A percentile compares a stretch with the other conserved stretches of the same genome.
Evolutionary conservation across 2,797 vertebrate species (phyloP).

Genomic region (Xenentodon cancila): DNA sequence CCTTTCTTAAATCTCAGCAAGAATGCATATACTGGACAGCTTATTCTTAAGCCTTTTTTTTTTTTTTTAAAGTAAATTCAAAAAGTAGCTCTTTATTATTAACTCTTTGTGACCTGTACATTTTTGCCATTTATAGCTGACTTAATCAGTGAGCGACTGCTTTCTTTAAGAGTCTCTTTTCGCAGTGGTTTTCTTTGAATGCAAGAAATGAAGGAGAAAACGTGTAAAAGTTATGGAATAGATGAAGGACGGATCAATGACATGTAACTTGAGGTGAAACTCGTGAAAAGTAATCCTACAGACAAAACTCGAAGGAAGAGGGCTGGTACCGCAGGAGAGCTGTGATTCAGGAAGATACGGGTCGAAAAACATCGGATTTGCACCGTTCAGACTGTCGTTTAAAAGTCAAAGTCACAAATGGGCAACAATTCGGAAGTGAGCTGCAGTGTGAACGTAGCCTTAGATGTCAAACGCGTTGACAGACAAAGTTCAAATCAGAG

Average conservation of each 20-base stretch:
- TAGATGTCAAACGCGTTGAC: neutral
- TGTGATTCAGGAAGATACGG: conserved; percentile 45
- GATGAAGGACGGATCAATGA: conserved; percentile 72
- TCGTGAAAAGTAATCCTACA: conserved; percentile 42
- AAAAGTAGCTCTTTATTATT: conserved; percentile 31
- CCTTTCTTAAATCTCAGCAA: conserved; percentile 19
- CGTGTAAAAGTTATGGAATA: conserved; percentile 42
- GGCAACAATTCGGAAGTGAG: no score
- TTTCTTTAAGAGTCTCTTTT: conserved; percentile 32
- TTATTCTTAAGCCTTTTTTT: conserved; percentile 46
- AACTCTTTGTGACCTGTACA: conserved; percentile 28
- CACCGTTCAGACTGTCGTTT: no score
- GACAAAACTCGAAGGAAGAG: conserved; percentile 46
- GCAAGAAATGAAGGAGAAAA: conserved; percentile 35
- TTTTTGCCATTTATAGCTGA: conserved; percentile 17
- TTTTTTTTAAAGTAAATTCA: conserved; percentile 16
- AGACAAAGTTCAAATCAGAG: conserved; percentile 46
- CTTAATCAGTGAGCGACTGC: conserved; percentile 19
- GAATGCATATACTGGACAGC: conserved; percentile 65
- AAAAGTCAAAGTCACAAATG: no score
- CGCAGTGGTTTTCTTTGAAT: conserved; percentile 44
- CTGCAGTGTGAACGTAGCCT: no score
- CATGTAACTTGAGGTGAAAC: conserved; percentile 47
- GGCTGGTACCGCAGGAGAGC: conserved; percentile 28
- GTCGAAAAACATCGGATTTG: conserved; percentile 36